Percentiles rank a stretch among this genome's conserved stretches.
phyloP scores from a whole-genome alignment of 2,113 vertebrate genomes.

The Sceloporus tristichus region DNA sequence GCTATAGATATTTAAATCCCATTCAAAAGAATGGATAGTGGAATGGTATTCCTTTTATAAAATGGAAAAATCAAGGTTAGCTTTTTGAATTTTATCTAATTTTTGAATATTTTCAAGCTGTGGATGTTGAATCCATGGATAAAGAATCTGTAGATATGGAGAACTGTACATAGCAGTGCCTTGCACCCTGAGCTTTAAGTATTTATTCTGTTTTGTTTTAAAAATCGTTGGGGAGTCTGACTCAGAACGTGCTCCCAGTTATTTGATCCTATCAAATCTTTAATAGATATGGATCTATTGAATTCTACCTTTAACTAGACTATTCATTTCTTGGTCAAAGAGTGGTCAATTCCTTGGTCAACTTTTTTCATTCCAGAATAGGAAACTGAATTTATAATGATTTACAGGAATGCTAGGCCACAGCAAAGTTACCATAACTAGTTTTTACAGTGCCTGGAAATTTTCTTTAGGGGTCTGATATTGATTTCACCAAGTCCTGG shows the following conservation, averaged over 20 bases:
- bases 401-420: slow-evolving; percentile 27
- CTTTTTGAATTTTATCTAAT: too few relatives aligned
- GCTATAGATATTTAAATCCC: neutral
- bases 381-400: neutral
- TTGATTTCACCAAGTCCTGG: neutral
- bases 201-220: slow-evolving; percentile 10
- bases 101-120: too few relatives aligned
- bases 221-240: neutral
- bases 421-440: slow-evolving; percentile 6
- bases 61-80: too few relatives aligned
- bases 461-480: neutral
- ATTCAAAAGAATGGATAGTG: too few relatives aligned
- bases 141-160: too few relatives aligned
- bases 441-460: neutral
- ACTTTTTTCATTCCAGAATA: slow-evolving; percentile 38
- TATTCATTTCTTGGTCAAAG: neutral
- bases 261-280: neutral
- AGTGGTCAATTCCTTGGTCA: neutral
- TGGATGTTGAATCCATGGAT: too few relatives aligned
- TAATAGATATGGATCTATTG: neutral
- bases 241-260: neutral
- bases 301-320: neutral
- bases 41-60: too few relatives aligned
- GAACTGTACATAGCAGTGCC: neutral
- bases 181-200: neutral